Conservation (phyloP, 1,140 invertebrate genomes). For the Magallana ariakensis region DNA sequence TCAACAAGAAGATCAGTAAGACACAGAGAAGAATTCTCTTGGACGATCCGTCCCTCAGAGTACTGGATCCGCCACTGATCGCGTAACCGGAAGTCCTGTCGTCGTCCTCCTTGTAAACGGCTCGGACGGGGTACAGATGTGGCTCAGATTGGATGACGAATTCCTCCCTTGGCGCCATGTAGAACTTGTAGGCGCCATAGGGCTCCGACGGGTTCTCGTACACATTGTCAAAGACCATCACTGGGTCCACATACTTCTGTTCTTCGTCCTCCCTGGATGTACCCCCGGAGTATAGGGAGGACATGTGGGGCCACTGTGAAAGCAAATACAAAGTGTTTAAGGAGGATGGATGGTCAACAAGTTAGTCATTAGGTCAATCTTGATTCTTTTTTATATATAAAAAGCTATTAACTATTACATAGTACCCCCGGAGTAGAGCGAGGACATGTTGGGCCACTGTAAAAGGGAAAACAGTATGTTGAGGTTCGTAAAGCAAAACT, state of each 20-base stretch:
- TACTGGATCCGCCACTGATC: constrained; percentile 42
- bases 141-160: constrained; percentile 57
- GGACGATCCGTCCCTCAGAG: constrained; percentile 47
- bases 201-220: constrained; percentile 54
- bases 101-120: constrained; percentile 56
- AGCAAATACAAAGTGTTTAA: background rate
- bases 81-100: constrained; percentile 53
- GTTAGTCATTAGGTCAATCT: no score
- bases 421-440: no score
- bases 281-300: constrained; percentile 58
- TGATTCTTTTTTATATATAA: no score
- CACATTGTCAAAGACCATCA: constrained; percentile 58
- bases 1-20: constrained; percentile 53
- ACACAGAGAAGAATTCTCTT: constrained; percentile 59
- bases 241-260: constrained; percentile 47
- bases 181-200: constrained; percentile 57
- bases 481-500: no score
- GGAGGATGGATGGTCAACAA: no score
- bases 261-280: constrained; percentile 56
- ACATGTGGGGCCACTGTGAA: constrained; percentile 61
- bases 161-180: constrained; percentile 51
- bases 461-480: no score
- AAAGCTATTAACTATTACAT: no score
- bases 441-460: no score
- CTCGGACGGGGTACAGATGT: constrained; percentile 42